phyloP scores from a whole-genome alignment of 1,140 invertebrate genomes.

The Contarinia nasturtii region DNA sequence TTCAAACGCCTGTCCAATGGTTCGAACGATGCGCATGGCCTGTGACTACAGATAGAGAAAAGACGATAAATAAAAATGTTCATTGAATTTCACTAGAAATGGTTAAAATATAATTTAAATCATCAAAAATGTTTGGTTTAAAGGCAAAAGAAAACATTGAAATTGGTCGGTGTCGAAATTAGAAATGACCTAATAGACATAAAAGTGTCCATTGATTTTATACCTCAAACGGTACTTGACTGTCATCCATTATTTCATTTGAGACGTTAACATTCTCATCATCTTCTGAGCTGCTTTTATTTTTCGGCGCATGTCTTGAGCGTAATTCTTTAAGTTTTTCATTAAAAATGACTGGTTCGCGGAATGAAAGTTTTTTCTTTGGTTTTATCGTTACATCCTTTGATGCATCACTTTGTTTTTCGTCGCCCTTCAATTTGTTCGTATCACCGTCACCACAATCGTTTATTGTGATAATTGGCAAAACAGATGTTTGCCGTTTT shows the following conservation, averaged over 20 bases:
- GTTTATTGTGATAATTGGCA: background rate
- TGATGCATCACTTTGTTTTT: background rate
- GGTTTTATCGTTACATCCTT: constrained; percentile 33
- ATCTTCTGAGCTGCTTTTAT: too few relatives aligned
- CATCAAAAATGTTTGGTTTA: background rate
- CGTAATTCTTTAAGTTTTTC: too few relatives aligned
- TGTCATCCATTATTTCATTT: background rate
- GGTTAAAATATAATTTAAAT: background rate
- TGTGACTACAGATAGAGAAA: constrained; percentile 57
- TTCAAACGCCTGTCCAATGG: constrained; percentile 97
- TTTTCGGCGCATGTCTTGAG: too few relatives aligned
- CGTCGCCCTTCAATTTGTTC: background rate
- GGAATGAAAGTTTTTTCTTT: constrained; percentile 66
- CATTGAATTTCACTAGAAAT: background rate
- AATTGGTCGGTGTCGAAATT: too few relatives aligned
- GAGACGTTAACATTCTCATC: background rate
- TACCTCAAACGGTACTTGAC: background rate
- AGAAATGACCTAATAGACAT: too few relatives aligned
- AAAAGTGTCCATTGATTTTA: too few relatives aligned
- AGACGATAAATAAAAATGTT: background rate
- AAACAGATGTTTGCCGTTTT: background rate
- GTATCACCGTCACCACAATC: background rate
- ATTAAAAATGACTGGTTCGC: constrained; percentile 34
- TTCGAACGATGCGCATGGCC: constrained; percentile 92
- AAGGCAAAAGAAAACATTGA: too few relatives aligned